phyloP scores from a whole-genome alignment of 2,888 invertebrate species.

The Agrochola litura region DNA sequence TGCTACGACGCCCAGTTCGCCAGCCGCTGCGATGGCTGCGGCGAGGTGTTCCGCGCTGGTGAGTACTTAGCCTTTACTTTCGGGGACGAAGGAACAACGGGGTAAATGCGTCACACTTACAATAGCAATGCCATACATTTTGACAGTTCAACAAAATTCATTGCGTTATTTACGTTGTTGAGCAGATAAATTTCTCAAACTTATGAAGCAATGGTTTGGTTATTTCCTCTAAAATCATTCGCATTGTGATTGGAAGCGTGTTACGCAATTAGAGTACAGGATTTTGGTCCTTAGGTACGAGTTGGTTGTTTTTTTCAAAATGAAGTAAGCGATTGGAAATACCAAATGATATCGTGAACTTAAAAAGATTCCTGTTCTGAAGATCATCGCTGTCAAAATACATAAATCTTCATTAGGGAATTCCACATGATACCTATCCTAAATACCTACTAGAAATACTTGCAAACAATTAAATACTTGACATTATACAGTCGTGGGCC shows the following conservation, averaged over 20 bases:
- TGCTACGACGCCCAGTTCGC: conserved; percentile 99
- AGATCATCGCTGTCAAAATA: background rate
- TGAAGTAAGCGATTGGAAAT: background rate
- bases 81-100: background rate
- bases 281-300: conserved; percentile 9
- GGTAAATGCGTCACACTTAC: background rate
- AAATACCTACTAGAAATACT: conserved; percentile 10
- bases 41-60: conserved; percentile 99
- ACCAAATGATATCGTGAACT: background rate
- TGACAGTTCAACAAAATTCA: background rate
- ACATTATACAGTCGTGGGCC: conserved; percentile 16
- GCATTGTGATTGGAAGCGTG: background rate
- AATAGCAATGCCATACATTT: background rate
- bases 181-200: background rate
- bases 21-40: conserved; percentile 99
- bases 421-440: background rate
- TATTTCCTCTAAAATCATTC: background rate
- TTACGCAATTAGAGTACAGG: background rate
- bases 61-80: conserved; percentile 81
- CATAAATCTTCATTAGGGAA: conserved; percentile 15
- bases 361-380: background rate
- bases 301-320: background rate
- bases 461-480: conserved; percentile 16
- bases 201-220: background rate
- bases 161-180: background rate